Conservation (phyloP, 1,140 invertebrate genomes). For the Grapholita molesta region DNA sequence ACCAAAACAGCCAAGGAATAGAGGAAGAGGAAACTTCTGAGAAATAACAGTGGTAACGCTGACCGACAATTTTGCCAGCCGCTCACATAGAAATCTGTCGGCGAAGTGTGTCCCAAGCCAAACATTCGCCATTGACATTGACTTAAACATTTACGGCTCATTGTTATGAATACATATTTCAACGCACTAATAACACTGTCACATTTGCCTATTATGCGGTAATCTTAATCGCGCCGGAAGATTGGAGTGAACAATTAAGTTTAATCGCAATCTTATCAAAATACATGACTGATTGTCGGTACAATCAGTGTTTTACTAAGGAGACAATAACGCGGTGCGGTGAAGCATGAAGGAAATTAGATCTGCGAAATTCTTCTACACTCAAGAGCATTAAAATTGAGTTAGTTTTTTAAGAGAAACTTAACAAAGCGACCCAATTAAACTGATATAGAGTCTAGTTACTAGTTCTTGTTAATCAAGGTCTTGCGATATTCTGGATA, state of each 20-base stretch:
- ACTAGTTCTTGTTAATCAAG: constrained; percentile 31
- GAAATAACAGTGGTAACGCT: constrained; percentile 30
- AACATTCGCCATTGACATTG: constrained; percentile 37
- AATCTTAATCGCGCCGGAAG: background rate
- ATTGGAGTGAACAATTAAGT: background rate
- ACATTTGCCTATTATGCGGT: background rate
- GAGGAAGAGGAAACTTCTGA: constrained; percentile 37
- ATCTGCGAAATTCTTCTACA: constrained; percentile 21
- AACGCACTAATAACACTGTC: constrained; percentile 18
- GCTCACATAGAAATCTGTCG: constrained; percentile 45
- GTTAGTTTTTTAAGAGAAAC: too few species aligned
- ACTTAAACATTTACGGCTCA: constrained; percentile 27
- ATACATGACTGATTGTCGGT: constrained; percentile 25
- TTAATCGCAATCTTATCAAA: background rate
- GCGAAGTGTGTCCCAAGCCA: constrained; percentile 34
- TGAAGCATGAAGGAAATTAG: constrained; percentile 30
- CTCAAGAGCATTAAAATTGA: too few species aligned
- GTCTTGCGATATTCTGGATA: constrained; percentile 27
- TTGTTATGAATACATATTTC: constrained; percentile 23
- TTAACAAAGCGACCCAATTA: too few species aligned
- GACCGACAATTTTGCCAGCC: constrained; percentile 42
- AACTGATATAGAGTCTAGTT: too few species aligned
- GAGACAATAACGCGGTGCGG: constrained; percentile 28
- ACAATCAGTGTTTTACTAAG: constrained; percentile 3
- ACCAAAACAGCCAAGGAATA: constrained; percentile 32